Percentiles rank a stretch among this genome's conserved stretches.
These are phyloP conservation scores for Choloepus didactylus DNA, from an alignment of 2,797 vertebrate species.

Conservation along the genomic window DNA sequence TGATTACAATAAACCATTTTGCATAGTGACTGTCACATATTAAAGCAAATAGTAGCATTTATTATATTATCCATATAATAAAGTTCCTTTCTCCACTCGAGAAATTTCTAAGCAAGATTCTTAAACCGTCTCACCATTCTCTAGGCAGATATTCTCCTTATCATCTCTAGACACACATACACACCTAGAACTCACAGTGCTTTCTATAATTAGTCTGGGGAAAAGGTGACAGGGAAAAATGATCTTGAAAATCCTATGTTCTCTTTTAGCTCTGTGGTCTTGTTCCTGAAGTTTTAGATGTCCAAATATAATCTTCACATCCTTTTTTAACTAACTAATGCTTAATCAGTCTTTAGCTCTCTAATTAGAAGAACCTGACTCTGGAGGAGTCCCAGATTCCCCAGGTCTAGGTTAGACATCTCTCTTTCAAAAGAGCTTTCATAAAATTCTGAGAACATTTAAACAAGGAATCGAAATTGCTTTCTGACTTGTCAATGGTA, in stretches of 20 bases:
- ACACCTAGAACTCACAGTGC: not conserved
- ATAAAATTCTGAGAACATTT: not conserved
- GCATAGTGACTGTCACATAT: not conserved
- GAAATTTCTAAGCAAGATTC: slow-evolving; percentile 27
- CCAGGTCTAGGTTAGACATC: not conserved
- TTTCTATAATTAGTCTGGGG: not conserved
- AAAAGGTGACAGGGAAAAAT: not conserved
- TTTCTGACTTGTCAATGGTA: not conserved
- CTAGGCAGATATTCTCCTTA: not conserved
- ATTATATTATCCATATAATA: not conserved
- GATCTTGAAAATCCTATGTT: not conserved
- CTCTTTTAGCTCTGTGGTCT: not conserved
- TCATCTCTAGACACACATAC: not conserved
- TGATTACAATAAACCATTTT: not conserved
- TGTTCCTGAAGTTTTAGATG: not conserved
- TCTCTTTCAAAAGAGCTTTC: not conserved
- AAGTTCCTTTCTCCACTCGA: not conserved
- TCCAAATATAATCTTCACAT: not conserved
- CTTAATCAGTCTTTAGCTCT: not conserved
- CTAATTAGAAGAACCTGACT: not conserved
- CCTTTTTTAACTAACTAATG: not conserved
- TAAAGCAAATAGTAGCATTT: not conserved
- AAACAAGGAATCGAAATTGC: not conserved
- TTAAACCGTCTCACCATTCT: not conserved
- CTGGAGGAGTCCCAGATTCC: not conserved